Evolutionary conservation across 2,113 vertebrate genomes (phyloP).

Genomic region (Spermophilus dauricus): DNA sequence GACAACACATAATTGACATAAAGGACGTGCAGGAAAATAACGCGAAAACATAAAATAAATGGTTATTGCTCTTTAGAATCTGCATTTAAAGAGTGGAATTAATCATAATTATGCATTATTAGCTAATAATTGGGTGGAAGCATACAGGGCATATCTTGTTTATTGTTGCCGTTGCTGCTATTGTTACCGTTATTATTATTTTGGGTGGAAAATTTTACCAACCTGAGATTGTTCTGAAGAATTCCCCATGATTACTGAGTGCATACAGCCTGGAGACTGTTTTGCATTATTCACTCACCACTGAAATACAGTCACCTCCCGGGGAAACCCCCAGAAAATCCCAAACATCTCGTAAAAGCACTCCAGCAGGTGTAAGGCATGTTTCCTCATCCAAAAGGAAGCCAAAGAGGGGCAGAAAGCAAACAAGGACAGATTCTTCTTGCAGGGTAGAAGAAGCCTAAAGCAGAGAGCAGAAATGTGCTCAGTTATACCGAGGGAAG

Average conservation of each 20-base stretch:
- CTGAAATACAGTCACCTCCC: constrained; percentile 58
- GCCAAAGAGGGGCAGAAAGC: constrained; percentile 36
- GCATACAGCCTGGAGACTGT: constrained; percentile 1
- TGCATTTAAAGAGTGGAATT: constrained; percentile 83
- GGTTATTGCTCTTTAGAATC: constrained; percentile 84
- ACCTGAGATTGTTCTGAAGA: constrained; percentile 80
- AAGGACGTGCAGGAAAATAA: constrained; percentile 79
- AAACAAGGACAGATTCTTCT: background rate
- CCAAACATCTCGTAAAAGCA: constrained; percentile 43
- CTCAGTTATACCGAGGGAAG: background rate
- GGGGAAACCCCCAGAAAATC: constrained; percentile 59
- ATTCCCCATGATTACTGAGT: constrained; percentile 72
- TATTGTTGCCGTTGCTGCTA: constrained; percentile 75
- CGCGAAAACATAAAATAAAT: constrained; percentile 83
- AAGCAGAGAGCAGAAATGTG: background rate
- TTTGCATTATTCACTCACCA: constrained; percentile 64
- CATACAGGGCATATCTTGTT: constrained; percentile 81
- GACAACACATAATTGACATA: constrained; percentile 85
- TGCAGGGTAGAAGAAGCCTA: background rate
- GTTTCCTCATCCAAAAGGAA: constrained; percentile 59
- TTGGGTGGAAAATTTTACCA: constrained; percentile 73
- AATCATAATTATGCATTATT: constrained; percentile 87
- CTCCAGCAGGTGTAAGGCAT: constrained; percentile 1
- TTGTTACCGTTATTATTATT: constrained; percentile 82
- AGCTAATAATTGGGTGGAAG: constrained; percentile 85